Base-by-base conservation (phyloP, 2,888 invertebrate genomes). In the Agrotis puta region DNA sequence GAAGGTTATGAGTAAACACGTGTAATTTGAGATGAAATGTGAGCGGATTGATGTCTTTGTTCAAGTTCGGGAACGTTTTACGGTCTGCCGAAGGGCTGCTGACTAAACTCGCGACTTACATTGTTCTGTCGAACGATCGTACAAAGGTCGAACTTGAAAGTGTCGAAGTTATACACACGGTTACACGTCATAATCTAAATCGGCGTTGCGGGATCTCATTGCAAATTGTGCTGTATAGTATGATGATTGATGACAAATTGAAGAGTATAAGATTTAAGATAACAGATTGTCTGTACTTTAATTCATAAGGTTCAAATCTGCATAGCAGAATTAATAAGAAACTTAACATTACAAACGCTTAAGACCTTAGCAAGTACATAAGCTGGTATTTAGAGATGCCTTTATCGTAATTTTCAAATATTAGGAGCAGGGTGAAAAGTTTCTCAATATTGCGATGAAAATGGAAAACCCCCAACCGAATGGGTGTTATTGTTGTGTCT, bases 21-120 rank as follows among this genome's bases (percentile, higher is more conserved):
- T 93, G 94, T 92, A 93, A 95, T 95, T 95, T 94, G 92, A 91
- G 92, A 92, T 94, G 94, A 95, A 94, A 95, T 95, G 95, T 94
- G 94, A 91, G 91, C 91, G 93, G 88, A 92, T 94, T 94, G 94
- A 95, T 95, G 95, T 95, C 95, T 95, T 94, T 94, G 95, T 95
- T 94, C 93, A 89, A 82, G 88, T 91, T 91, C 86, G 86, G 84
- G 81, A 88, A 88, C 88, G 84, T 92, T 93, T 94, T 94, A 94
- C 89, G 90, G 85, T 85, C 85, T 85, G 91, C 91, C 91, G 86
- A 90, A 90, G 92, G 90, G 92, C 92, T 93, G 92, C 93, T 93
- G 92, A 92, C 91, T 93, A 91, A 93, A 91, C 85, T 84, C 84
- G 73, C 62, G 79, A 79, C 81, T 83, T 90, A 92, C 93, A 94